These are phyloP conservation scores for Aphaenogaster rudis DNA, from an alignment of 1,140 invertebrate species.

Conservation along the genomic window DNA sequence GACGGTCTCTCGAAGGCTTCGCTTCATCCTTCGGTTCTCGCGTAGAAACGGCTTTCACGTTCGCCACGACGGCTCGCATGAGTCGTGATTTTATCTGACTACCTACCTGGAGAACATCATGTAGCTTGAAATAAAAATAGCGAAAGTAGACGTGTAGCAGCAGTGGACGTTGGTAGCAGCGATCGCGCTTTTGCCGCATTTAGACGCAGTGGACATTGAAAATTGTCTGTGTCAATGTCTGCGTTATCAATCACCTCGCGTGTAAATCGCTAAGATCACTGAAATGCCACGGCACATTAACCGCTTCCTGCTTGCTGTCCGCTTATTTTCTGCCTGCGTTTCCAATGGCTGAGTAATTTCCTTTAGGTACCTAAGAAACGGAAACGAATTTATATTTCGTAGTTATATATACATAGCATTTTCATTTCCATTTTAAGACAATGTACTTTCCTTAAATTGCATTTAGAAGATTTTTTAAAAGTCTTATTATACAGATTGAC, in stretches of 20 bases:
- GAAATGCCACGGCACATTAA: not conserved
- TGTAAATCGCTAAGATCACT: not conserved
- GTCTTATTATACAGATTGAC: not conserved
- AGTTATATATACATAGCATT: not conserved
- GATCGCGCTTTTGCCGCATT: not conserved
- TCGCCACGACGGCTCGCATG: not conserved
- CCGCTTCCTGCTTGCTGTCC: not conserved
- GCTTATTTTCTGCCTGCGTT: constrained; percentile 13
- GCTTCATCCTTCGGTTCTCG: not conserved
- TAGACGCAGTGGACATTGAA: constrained; percentile 47
- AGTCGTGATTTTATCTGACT: constrained; percentile 3
- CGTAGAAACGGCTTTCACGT: not conserved
- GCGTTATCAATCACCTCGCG: constrained; percentile 20
- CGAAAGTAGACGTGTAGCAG: not conserved
- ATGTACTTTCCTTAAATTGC: not conserved
- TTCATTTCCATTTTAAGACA: not conserved
- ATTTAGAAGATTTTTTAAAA: not conserved
- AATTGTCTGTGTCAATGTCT: constrained; percentile 63
- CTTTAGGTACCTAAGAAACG: not conserved
- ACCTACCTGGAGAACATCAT: not conserved
- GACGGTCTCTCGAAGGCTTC: not conserved
- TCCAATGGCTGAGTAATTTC: not conserved
- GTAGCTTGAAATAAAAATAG: constrained; percentile 1
- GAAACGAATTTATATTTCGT: not conserved
- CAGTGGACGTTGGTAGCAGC: not conserved